Evolutionary conservation across 2,888 invertebrate species (phyloP), one percentile per base, ranked within the genome.

Genomic region (Macaria liturata): DNA sequence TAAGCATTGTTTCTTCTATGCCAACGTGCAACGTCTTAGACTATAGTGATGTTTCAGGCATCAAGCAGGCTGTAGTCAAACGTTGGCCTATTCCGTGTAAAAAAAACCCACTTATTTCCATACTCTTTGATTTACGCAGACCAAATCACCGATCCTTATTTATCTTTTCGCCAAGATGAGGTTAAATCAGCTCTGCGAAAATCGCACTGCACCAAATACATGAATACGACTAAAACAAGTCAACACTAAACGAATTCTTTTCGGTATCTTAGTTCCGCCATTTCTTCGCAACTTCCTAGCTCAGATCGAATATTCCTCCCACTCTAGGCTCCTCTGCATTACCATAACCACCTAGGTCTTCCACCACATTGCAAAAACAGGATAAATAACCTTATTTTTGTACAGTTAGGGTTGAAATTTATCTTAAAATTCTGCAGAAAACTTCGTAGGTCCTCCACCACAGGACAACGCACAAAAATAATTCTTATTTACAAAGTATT

Each of bases 401-500:
- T 39, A 8, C 8, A 31, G 44, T 20, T 34, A 43, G 8, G 37
- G 51, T 53, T 59, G 44, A 51, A 30, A 0, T n/a, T 0, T 9
- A 40, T 34, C 34, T 55, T 57, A 9, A 47, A 61, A 8, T 42
- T 44, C 57, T 32, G 37, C 58, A 75, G 72, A 74, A 76, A 77
- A 74, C 70, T 78, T 76, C 20, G 1, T 20, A 20, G 20, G 20
- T 20, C 20, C 20, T 20, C 20, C 20, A 58, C 58, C 58, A 56
- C 42, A 9, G 8, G 30, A n/a, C 20, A 20, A n/a, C 44, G 9
- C 34, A 6, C 7, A 6, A 37, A 37, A 37, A 37, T 37, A 37
- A 42, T 1, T 1, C 42, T 9, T 42, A 42, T 42, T 42, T 32
- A 5, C 0, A 4, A 0, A 8, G 6, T 34, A 34, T 44, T 67